Evolutionary conservation across 2,113 vertebrate species (phyloP).

Genomic region (Australoheros scitulus): DNA sequence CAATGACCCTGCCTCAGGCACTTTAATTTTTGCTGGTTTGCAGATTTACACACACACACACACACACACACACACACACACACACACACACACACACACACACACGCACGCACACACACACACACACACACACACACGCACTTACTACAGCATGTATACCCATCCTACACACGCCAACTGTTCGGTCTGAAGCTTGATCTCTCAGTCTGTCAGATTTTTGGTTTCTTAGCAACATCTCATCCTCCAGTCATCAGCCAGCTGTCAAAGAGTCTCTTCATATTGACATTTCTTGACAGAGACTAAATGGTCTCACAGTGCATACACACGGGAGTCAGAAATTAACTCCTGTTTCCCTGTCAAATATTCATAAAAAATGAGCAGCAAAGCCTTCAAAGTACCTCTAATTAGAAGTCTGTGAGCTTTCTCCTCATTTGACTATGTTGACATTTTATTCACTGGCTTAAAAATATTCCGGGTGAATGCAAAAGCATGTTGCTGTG

Average conservation of each 20-base stretch:
- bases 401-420: background rate
- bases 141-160: slow-evolving; percentile 29
- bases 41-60: slow-evolving; percentile 5
- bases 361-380: slow-evolving; percentile 29
- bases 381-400: slow-evolving; percentile 4
- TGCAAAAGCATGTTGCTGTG: background rate
- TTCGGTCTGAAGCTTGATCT: slow-evolving; percentile 44
- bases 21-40: background rate
- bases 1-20: background rate
- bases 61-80: background rate
- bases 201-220: slow-evolving; percentile 63
- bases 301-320: slow-evolving; percentile 3
- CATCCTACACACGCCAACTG: slow-evolving; percentile 67
- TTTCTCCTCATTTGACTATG: background rate
- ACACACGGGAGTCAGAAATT: background rate
- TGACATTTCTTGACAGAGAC: slow-evolving; percentile 48
- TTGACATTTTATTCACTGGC: background rate
- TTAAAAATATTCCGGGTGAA: background rate
- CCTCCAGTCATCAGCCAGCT: slow-evolving; percentile 52
- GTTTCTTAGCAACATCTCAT: slow-evolving; percentile 75
- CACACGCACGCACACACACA: background rate
- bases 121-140: background rate
- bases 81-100: background rate
- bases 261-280: slow-evolving; percentile 42
- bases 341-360: background rate